Conservation (phyloP, 35 echinoderm and acorn worm species). For the Ptychodera flava region DNA sequence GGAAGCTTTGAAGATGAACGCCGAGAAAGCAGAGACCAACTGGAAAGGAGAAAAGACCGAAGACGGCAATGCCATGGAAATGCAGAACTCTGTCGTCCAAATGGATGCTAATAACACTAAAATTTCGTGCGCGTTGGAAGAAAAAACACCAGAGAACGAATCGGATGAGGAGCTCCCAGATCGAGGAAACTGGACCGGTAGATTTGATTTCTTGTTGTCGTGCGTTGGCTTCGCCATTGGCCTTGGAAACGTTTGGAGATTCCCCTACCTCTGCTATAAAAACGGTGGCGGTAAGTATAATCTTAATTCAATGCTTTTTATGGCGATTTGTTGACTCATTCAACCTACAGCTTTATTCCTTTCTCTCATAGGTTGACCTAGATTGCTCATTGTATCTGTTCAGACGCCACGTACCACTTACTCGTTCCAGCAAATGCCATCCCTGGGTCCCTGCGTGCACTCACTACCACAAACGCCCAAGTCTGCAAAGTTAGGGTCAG, state of each 20-base stretch:
- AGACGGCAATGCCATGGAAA: not conserved
- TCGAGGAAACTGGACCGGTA: constrained; percentile 30
- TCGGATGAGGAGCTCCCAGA: constrained; percentile 5
- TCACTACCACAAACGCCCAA: no score
- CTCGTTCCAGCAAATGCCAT: no score
- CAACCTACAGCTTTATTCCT: no score
- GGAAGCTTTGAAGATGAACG: not conserved
- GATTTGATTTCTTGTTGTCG: constrained; percentile 28
- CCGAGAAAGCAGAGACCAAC: not conserved
- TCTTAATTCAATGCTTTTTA: not conserved
- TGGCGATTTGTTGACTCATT: no score
- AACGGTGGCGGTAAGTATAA: constrained; percentile 32
- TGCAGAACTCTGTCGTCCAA: not conserved
- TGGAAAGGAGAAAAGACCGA: not conserved
- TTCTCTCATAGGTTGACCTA: no score
- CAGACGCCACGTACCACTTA: no score
- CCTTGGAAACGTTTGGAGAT: constrained; percentile 32
- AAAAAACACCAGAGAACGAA: not conserved
- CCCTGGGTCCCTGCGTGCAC: no score
- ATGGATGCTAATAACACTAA: not conserved
- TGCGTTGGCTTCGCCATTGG: constrained; percentile 37
- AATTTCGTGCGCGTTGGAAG: not conserved
- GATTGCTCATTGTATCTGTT: no score
- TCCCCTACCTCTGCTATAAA: constrained; percentile 36
- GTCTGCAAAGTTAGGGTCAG: no score